Evolutionary conservation across 2,113 vertebrate species (phyloP).

Genomic region (Tor tambroides): DNA sequence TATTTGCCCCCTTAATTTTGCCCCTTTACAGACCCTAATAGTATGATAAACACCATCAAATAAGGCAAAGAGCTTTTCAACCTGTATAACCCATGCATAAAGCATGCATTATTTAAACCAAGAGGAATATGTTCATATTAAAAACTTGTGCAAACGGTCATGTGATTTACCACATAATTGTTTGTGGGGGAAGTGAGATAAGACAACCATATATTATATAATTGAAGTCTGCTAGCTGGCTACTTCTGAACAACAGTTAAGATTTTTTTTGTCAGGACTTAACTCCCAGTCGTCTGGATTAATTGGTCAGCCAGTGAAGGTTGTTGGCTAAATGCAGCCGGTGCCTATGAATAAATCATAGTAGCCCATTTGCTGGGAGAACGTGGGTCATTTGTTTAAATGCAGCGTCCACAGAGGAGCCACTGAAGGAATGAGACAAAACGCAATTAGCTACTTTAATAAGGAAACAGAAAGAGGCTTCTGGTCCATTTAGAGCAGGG

Average conservation of each 20-base stretch:
- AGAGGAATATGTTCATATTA: conserved; percentile 11
- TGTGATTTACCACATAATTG: not conserved
- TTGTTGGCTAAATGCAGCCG: conserved; percentile 53
- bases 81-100: not conserved
- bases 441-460: conserved; percentile 76
- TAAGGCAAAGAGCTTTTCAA: not conserved
- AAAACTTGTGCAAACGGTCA: not conserved
- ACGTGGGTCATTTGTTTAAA: conserved; percentile 70
- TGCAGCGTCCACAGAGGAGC: conserved; percentile 68
- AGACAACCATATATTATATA: not conserved
- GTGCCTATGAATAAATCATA: conserved; percentile 73
- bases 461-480: conserved; percentile 64
- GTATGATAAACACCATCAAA: not conserved
- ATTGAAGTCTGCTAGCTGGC: conserved; percentile 16
- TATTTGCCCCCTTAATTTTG: not conserved
- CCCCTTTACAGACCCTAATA: not conserved
- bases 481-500: conserved; percentile 58
- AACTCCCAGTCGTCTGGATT: conserved; percentile 39
- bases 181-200: not conserved
- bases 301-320: conserved; percentile 51
- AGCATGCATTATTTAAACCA: conserved; percentile 47
- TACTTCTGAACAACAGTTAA: conserved; percentile 6
- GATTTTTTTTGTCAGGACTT: conserved; percentile 7
- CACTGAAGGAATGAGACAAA: conserved; percentile 65
- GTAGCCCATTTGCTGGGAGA: conserved; percentile 60